Evolutionary conservation across 2,888 invertebrate genomes (phyloP).

Genomic region (Phoenoteleia sp.): DNA sequence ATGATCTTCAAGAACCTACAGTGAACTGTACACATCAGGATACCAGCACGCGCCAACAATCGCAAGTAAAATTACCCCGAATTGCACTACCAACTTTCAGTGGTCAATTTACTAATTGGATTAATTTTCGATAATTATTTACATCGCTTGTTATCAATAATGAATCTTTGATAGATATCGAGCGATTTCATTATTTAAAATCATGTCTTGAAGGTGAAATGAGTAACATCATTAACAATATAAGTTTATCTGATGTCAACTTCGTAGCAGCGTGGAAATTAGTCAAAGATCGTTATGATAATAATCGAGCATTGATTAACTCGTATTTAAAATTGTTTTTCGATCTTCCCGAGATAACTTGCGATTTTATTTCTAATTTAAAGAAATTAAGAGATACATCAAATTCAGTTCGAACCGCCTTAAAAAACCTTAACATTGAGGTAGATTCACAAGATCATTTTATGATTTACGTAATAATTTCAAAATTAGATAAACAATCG

Average conservation of each 20-base stretch:
- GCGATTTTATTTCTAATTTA: not conserved
- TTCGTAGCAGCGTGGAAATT: not conserved
- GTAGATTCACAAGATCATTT: not conserved
- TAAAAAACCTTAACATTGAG: not conserved
- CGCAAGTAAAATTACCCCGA: too few species aligned
- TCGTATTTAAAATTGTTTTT: not conserved
- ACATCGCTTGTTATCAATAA: too few species aligned
- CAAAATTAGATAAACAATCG: slow-evolving; percentile 23
- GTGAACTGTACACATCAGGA: too few species aligned
- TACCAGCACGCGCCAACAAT: too few species aligned
- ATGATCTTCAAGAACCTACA: too few species aligned
- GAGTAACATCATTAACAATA: not conserved
- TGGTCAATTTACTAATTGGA: too few species aligned
- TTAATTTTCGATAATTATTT: too few species aligned
- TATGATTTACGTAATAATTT: slow-evolving; percentile 14
- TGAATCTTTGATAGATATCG: too few species aligned
- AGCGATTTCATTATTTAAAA: too few species aligned
- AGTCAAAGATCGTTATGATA: slow-evolving; percentile 7
- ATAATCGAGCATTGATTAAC: not conserved
- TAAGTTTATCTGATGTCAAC: not conserved
- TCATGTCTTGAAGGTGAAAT: too few species aligned
- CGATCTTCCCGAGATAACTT: not conserved
- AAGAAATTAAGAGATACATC: slow-evolving; percentile 1
- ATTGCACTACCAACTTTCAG: too few species aligned
- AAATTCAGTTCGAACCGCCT: not conserved